Percentiles rank a stretch among this genome's conserved stretches.
These are phyloP conservation scores for Sternarchorhynchus goeldii DNA, from an alignment of 2,797 vertebrate species.

Conservation along the genomic window DNA sequence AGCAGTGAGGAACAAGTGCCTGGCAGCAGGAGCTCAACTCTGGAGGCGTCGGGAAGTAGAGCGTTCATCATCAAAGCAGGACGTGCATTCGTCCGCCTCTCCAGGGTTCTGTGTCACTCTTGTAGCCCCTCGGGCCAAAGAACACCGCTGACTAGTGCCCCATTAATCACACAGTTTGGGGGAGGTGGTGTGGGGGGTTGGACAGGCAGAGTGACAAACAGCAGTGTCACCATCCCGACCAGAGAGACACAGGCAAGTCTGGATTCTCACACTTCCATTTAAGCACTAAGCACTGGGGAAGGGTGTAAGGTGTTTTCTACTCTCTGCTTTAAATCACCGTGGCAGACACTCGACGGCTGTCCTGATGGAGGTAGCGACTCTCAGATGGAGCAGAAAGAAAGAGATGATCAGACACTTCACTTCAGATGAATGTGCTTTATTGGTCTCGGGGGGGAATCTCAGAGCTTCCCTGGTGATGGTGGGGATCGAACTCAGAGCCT, in stretches of 20 bases:
- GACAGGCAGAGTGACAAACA: neutral
- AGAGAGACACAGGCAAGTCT: neutral
- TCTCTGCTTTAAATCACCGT: too few species aligned
- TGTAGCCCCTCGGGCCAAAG: neutral
- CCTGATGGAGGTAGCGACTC: too few species aligned
- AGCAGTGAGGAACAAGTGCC: neutral
- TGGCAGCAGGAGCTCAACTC: neutral
- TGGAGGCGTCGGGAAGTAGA: neutral
- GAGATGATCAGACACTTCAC: too few species aligned
- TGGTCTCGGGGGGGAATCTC: too few species aligned
- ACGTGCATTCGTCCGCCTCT: neutral
- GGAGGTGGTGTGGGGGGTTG: neutral
- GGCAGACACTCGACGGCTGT: too few species aligned
- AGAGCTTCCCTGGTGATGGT: too few species aligned
- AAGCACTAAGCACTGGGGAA: too few species aligned
- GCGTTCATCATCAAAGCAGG: neutral
- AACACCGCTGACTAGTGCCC: neutral
- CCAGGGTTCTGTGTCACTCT: neutral
- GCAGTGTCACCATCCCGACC: constrained; percentile 1
- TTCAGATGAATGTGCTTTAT: too few species aligned
- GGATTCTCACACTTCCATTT: too few species aligned
- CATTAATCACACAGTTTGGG: neutral
- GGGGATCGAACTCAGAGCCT: too few species aligned
- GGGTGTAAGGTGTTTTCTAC: too few species aligned
- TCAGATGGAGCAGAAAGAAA: too few species aligned